These are phyloP conservation scores for Sinopyrophorus schimmeli DNA, from an alignment of 2,888 invertebrate species.

Conservation along the genomic window DNA sequence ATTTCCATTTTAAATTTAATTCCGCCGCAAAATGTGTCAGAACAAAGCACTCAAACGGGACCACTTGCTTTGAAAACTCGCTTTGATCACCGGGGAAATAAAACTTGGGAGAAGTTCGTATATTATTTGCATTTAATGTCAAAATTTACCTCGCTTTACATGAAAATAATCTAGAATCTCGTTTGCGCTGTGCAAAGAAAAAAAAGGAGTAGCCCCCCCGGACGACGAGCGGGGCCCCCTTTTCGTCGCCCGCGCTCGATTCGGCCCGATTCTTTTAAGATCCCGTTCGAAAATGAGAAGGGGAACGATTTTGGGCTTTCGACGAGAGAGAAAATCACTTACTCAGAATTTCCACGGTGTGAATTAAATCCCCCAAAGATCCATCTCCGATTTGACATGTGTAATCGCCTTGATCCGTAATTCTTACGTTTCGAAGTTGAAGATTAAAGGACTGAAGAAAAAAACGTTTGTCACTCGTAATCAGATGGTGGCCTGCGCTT, in stretches of 20 bases:
- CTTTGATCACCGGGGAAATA: slow-evolving; percentile 33
- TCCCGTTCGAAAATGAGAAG: not conserved
- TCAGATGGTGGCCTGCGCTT: slow-evolving; percentile 60
- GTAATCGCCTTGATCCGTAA: slow-evolving; percentile 61
- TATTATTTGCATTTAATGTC: slow-evolving; percentile 32
- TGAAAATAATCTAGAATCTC: slow-evolving; percentile 27
- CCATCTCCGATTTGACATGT: slow-evolving; percentile 62
- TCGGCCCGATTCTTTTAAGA: not conserved
- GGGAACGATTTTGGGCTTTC: not conserved
- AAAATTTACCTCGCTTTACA: slow-evolving; percentile 30
- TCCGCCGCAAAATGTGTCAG: slow-evolving; percentile 31
- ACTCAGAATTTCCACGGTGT: slow-evolving; percentile 62
- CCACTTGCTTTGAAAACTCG: slow-evolving; percentile 30
- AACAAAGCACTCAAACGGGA: slow-evolving; percentile 32
- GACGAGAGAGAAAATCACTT: too few species aligned
- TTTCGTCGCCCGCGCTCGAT: slow-evolving; percentile 1
- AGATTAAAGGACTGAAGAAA: slow-evolving; percentile 58
- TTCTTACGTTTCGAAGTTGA: slow-evolving; percentile 58
- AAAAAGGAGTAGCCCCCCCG: slow-evolving; percentile 8
- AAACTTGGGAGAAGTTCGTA: slow-evolving; percentile 31
- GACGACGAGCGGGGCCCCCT: too few species aligned
- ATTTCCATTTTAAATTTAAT: slow-evolving; percentile 33
- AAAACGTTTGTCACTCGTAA: slow-evolving; percentile 58
- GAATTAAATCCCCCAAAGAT: slow-evolving; percentile 59
- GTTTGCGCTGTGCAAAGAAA: slow-evolving; percentile 11